Base-by-base conservation (phyloP, 2,797 vertebrate genomes). In the Buphagus erythrorhynchus region DNA sequence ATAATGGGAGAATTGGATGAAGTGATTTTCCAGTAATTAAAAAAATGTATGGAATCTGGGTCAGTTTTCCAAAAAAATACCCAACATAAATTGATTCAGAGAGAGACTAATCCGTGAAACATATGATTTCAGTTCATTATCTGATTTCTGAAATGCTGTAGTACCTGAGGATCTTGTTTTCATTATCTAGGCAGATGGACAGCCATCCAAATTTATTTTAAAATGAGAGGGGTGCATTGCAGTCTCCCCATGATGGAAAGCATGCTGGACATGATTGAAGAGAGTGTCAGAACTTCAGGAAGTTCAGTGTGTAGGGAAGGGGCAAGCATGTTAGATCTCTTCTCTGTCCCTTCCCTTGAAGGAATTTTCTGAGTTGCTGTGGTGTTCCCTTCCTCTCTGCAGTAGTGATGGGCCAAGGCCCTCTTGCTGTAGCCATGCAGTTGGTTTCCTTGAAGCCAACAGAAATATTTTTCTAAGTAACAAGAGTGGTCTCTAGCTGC, bases 11-110 rank as follows among this genome's bases (percentile, higher is more conserved):
- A 95, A 93, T 57, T 96, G 85, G 73, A 88, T 86, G 36, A 81
- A 96, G 43, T 33, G 40, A 86, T 95, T 96, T 96, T 94, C 85
- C 95, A 90, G 73, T 93, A 96, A 96, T 95, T 96, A 96, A 94
- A 95, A 87, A 88, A 89, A 90, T 59, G 69, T 69, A 86, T 90
- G 91, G 91, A 93, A 97, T 96, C 82, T 81, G 73, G 66, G 45
- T 96, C 82, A 63, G 62, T 88, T 79, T 96, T 69, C 79, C 76
- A 93, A 57, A 46, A 86, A 96, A 95, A 95, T 69, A 88, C 21
- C 48, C 67, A 86, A 59, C 67, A 76, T 86, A 88, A 93, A 91
- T 93, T 90, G 89, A 91, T 94, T 90, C 75, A 63, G 76, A 75
- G 91, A 75, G 22, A 76, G 51, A 35, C 46, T 93, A 86, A 95